Percentiles rank a stretch among this genome's conserved stretches.
These are phyloP conservation scores for Pelvicachromis taeniatus DNA, from an alignment of 2,113 vertebrate genomes.

Conservation along the genomic window DNA sequence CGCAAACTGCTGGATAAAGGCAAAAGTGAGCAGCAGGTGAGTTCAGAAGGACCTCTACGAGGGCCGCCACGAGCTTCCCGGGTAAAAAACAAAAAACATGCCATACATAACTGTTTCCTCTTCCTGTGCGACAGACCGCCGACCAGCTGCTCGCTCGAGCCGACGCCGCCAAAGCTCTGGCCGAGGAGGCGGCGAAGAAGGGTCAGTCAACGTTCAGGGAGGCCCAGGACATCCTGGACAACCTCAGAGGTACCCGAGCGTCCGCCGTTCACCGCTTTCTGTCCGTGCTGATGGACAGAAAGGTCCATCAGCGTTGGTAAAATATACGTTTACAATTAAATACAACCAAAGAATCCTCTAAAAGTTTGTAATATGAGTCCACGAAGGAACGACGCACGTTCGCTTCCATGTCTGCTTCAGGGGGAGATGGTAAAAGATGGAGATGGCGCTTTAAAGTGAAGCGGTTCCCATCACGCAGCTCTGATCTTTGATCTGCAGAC, in stretches of 20 bases:
- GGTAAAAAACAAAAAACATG: accelerated
- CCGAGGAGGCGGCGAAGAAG: constrained; percentile 90
- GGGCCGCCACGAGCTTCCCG: accelerated
- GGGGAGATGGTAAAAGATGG: not conserved
- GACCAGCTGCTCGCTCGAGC: constrained; percentile 94
- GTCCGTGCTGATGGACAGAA: no score
- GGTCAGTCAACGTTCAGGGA: constrained; percentile 85
- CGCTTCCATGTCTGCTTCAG: no score
- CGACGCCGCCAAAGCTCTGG: constrained; percentile 91
- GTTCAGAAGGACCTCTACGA: not conserved
- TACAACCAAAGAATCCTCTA: not conserved
- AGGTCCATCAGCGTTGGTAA: not conserved
- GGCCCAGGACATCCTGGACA: constrained; percentile 87
- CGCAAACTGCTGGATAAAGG: constrained; percentile 93
- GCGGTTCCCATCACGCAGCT: accelerated
- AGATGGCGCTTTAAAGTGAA: not conserved
- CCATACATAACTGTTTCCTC: not conserved
- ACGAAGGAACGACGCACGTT: no score
- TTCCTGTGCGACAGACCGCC: constrained; percentile 77
- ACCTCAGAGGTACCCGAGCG: constrained; percentile 80
- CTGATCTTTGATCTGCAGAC: not conserved
- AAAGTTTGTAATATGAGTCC: not conserved
- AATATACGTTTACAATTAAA: no score
- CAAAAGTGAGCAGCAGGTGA: constrained; percentile 92
- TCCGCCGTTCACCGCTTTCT: not conserved